Base-by-base conservation (phyloP, 2,113 vertebrate genomes). In the Pao palembangensis region DNA sequence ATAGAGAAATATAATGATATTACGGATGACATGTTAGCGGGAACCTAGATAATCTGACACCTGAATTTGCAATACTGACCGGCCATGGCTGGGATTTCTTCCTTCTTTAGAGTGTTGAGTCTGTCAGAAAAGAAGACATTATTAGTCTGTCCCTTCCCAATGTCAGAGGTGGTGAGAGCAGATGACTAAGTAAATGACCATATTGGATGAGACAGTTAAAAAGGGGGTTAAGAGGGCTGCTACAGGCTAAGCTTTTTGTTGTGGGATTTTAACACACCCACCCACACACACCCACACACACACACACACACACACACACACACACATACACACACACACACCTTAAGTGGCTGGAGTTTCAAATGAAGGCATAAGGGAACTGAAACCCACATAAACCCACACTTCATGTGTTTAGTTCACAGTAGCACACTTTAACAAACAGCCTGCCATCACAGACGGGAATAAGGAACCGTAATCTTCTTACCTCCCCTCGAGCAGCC, bases 401-500 rank as follows among this genome's bases (percentile, higher is more conserved):
- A 34, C 10, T 16, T 5, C 15, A n/a, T 13, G 15, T 53, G 25
- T 31, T 8, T 16, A 8, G 50, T 38, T 38, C 47, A 41, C 54
- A 41, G 52, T 16, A 8, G 38, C 21, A 25, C 43, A 54, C 42
- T 58, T 52, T 31, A 52, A 66, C 47, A 53, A 57, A 41, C 46
- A 53, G 59, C 46, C 55, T 67, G 55, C 44, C 58, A 57, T 21
- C 43, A 17, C 1, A 6, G 57, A 20, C 42, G 38, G 80, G 82
- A 75, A 80, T 85, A 53, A 18, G 67, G 61, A 83, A 52, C 68
- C 69, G n/a, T 90, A 92, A 92, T 88, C 91, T 81, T 18, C 89
- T 92, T 92, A 92, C 91, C 89, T 89, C 75, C 57, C 78, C 42
- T 15, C 73, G 41, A 72, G 51, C 67, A 54, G 41, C 58, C 28